These are phyloP conservation scores for Caenorhabditis panamensis DNA, from an alignment of 2,888 invertebrate species.

Conservation along the genomic window DNA sequence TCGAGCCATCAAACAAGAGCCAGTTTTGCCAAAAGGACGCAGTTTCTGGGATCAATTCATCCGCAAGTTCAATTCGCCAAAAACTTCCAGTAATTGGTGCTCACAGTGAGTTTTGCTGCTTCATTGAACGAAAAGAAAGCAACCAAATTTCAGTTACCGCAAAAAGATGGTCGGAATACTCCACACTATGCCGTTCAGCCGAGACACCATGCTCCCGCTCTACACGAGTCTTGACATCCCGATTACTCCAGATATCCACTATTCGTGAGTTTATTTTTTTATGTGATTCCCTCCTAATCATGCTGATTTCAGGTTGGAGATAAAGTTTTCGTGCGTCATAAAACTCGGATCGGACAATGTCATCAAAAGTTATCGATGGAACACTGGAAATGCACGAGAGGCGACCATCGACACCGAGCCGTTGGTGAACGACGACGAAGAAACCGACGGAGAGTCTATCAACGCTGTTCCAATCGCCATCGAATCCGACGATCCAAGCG, in stretches of 20 bases:
- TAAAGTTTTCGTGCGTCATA: neutral
- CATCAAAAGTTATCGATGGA: neutral
- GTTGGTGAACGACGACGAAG: conserved; percentile 18
- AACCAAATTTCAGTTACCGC: conserved; percentile 28
- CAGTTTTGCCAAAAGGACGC: conserved; percentile 22
- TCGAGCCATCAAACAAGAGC: neutral
- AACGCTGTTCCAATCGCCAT: neutral
- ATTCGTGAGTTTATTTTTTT: conserved; percentile 10
- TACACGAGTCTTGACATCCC: conserved; percentile 22
- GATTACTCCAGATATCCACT: neutral
- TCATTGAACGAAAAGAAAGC: neutral
- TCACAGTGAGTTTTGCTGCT: conserved; percentile 32
- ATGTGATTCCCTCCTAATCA: neutral
- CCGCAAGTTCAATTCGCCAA: neutral
- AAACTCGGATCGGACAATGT: neutral
- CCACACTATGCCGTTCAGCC: conserved; percentile 8
- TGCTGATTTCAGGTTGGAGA: conserved; percentile 19
- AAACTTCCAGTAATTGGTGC: conserved; percentile 26
- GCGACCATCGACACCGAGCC: conserved; percentile 4
- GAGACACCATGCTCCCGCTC: conserved; percentile 5
- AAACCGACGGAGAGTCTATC: conserved; percentile 12
- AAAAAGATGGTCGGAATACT: conserved; percentile 33
- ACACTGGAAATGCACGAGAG: neutral
- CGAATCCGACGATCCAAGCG: neutral
- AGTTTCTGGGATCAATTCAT: conserved; percentile 27